phyloP scores from a whole-genome alignment of 2,888 invertebrate species.

The Hypomecis punctinalis region DNA sequence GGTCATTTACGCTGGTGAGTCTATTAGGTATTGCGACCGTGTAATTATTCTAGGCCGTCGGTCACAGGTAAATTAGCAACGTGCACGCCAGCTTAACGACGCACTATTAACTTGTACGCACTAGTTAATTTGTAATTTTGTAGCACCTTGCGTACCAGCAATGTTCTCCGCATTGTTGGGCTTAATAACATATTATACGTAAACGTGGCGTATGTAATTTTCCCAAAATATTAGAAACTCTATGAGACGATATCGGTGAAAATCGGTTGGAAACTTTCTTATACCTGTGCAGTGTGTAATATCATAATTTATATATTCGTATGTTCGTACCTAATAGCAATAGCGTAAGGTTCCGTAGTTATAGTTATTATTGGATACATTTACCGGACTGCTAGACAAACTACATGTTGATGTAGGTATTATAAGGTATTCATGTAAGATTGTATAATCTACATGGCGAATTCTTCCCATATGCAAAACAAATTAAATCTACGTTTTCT shows the following conservation, averaged over 20 bases:
- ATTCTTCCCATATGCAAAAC: too few species aligned
- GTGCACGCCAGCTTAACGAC: constrained; percentile 9
- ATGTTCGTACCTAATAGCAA: not conserved
- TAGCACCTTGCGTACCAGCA: not conserved
- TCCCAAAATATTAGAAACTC: too few species aligned
- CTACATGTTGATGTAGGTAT: too few species aligned
- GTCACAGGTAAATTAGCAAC: constrained; percentile 26
- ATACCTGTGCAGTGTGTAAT: not conserved
- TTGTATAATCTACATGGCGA: too few species aligned
- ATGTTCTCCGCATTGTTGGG: not conserved
- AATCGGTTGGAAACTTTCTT: too few species aligned
- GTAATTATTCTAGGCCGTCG: constrained; percentile 34
- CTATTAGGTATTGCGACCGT: constrained; percentile 16
- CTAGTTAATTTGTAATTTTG: constrained; percentile 9
- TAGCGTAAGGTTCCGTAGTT: not conserved
- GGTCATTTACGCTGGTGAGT: constrained; percentile 8
- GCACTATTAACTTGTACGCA: constrained; percentile 18
- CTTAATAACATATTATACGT: not conserved
- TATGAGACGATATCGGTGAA: too few species aligned
- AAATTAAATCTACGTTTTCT: not conserved
- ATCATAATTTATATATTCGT: too few species aligned
- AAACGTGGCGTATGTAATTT: too few species aligned
- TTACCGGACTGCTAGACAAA: not conserved
- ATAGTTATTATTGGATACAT: not conserved
- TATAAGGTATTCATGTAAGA: too few species aligned